phyloP scores from a whole-genome alignment of 2,888 invertebrate species.

The Omphaloscelis lunosa region DNA sequence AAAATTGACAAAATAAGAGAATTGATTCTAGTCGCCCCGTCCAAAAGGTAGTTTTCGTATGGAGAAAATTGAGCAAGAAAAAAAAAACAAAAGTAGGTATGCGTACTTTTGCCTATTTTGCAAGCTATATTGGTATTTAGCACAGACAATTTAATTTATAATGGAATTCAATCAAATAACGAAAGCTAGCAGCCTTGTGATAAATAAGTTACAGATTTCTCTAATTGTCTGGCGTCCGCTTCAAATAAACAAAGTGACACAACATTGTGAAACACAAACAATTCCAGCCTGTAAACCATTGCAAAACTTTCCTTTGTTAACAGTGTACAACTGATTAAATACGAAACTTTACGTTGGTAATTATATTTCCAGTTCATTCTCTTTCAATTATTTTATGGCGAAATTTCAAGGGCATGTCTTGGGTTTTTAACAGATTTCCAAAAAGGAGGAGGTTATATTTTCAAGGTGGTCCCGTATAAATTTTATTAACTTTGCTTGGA shows the following conservation, averaged over 20 bases:
- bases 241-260: constrained; percentile 49
- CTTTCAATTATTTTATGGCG: constrained; percentile 8
- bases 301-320: constrained; percentile 54
- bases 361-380: constrained; percentile 35
- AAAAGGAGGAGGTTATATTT: no score
- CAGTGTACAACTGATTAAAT: constrained; percentile 34
- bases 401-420: constrained; percentile 6
- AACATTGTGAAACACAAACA: constrained; percentile 60
- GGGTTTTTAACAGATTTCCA: no score
- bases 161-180: constrained; percentile 29
- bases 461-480: no score
- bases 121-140: no score
- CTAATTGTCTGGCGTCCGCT: constrained; percentile 22
- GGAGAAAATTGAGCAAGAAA: no score
- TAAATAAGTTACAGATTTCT: constrained; percentile 53
- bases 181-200: constrained; percentile 56
- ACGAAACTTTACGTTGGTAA: constrained; percentile 38
- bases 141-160: constrained; percentile 2
- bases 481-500: no score
- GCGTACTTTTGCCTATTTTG: no score
- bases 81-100: no score
- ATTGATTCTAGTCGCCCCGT: no score
- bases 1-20: no score
- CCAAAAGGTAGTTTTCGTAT: no score
- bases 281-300: constrained; percentile 21